Evolutionary conservation across 2,888 invertebrate species (phyloP).

Genomic region (Philereme transversata): DNA sequence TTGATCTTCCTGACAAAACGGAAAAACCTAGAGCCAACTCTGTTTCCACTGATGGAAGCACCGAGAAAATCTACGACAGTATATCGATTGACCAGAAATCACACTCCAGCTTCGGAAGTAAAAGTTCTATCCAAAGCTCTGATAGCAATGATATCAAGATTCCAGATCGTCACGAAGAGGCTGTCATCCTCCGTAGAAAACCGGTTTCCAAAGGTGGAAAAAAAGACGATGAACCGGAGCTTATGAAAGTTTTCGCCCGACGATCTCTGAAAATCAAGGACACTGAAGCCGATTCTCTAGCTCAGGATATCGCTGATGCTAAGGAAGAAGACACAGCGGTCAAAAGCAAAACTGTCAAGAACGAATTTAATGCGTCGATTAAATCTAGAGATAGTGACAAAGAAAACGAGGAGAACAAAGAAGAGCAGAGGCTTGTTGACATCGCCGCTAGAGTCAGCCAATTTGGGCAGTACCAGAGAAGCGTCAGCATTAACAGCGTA

Average conservation of each 20-base stretch:
- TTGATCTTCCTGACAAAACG: constrained; percentile 77
- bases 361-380: constrained; percentile 79
- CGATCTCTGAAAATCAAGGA: constrained; percentile 92
- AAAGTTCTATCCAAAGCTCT: constrained; percentile 76
- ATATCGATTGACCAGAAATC: constrained; percentile 77
- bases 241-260: constrained; percentile 92
- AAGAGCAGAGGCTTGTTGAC: constrained; percentile 68
- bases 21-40: constrained; percentile 72
- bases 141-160: constrained; percentile 73
- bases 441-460: constrained; percentile 75
- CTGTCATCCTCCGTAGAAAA: constrained; percentile 84
- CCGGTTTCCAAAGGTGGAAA: constrained; percentile 66
- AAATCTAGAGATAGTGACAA: constrained; percentile 89
- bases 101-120: constrained; percentile 78
- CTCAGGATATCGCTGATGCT: constrained; percentile 81
- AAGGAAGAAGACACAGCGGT: constrained; percentile 63
- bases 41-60: constrained; percentile 71
- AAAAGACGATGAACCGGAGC: constrained; percentile 89
- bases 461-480: constrained; percentile 75
- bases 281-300: constrained; percentile 84
- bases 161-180: constrained; percentile 72
- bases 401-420: constrained; percentile 84
- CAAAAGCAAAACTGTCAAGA: constrained; percentile 68
- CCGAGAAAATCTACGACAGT: constrained; percentile 74
- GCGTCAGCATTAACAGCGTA: constrained; percentile 74